Conservation (phyloP, 2,888 invertebrate species). For the Lasioglossum lativentre region DNA sequence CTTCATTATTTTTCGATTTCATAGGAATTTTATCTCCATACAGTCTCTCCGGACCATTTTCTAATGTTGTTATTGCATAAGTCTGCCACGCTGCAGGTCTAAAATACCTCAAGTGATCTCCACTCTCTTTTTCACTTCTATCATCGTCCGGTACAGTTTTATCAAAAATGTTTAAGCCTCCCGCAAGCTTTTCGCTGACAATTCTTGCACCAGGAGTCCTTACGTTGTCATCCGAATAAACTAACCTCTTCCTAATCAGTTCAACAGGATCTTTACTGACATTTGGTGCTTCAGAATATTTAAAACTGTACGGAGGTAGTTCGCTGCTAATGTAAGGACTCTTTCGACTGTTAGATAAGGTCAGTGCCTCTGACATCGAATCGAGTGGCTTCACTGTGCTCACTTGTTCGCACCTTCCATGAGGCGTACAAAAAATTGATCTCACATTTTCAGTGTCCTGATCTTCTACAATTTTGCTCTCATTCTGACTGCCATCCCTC, state of each 20-base stretch:
- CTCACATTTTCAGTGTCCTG: background rate
- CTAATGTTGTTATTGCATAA: background rate
- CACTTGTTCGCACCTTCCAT: background rate
- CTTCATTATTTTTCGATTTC: background rate
- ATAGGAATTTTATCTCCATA: background rate
- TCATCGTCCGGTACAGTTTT: background rate
- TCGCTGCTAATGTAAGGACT: background rate
- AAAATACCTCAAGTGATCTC: background rate
- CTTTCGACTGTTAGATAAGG: background rate
- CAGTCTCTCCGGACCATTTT: background rate
- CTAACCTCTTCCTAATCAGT: constrained; percentile 8
- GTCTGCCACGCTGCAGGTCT: background rate
- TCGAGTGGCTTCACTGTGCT: background rate
- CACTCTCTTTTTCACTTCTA: background rate
- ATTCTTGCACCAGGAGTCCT: background rate
- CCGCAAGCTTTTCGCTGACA: too few species aligned
- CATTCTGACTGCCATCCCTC: background rate
- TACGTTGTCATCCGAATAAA: background rate
- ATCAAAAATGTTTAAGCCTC: background rate
- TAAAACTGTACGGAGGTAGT: too few species aligned
- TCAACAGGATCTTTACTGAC: background rate
- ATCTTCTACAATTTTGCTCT: background rate
- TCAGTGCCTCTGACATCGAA: background rate
- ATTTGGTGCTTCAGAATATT: background rate
- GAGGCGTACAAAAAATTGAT: background rate